Conservation (phyloP, 2,797 vertebrate genomes). For the Macrochelys suwanniensis region DNA sequence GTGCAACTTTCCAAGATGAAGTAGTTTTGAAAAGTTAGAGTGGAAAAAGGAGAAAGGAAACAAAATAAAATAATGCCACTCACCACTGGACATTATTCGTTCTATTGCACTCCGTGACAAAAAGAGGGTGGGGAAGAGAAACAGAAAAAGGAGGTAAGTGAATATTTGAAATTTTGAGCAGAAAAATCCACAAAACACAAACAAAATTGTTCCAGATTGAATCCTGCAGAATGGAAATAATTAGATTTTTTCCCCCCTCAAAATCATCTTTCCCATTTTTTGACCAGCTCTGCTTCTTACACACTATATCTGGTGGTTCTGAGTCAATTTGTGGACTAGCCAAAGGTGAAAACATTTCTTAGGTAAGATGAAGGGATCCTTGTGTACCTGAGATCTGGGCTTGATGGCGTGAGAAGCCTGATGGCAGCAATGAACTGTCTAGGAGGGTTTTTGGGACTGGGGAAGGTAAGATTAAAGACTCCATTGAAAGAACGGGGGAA, state of each 20-base stretch:
- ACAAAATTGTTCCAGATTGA: background rate
- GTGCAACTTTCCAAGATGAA: background rate
- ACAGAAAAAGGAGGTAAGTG: background rate
- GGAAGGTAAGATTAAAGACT: background rate
- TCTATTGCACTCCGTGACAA: background rate
- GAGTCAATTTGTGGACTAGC: background rate
- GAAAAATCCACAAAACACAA: background rate
- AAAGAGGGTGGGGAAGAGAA: background rate
- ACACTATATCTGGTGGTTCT: background rate
- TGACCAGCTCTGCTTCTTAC: rapidly evolving
- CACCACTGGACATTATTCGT: background rate
- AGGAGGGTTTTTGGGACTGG: background rate
- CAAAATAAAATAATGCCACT: background rate
- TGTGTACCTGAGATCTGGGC: background rate
- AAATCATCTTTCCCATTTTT: background rate
- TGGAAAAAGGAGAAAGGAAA: background rate
- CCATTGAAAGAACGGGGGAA: background rate
- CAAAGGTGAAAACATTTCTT: background rate
- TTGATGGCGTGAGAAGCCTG: background rate
- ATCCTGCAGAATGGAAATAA: background rate
- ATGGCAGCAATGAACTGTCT: background rate
- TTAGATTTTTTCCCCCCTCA: background rate
- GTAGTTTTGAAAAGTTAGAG: background rate
- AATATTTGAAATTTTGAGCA: background rate
- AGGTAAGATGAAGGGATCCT: background rate